Conservation (phyloP, 2,888 invertebrate genomes). For the Reticulitermes lucifugus region DNA sequence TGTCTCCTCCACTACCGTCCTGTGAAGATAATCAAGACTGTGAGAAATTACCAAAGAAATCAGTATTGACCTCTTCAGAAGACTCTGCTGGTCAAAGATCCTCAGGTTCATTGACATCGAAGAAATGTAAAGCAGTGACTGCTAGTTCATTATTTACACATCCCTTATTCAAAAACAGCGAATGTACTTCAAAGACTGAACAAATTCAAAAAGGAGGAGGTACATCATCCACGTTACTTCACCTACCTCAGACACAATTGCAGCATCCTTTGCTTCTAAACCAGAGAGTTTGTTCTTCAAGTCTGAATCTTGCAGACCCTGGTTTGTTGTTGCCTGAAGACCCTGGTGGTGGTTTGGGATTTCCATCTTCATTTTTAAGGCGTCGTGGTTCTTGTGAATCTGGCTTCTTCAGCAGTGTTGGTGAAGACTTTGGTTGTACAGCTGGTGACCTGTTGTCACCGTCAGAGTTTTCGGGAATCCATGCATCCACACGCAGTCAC, state of each 20-base stretch:
- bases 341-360: conserved; percentile 36
- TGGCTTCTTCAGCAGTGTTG: conserved; percentile 90
- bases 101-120: conserved; percentile 57
- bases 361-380: conserved; percentile 63
- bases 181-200: conserved; percentile 46
- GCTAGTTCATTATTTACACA: conserved; percentile 68
- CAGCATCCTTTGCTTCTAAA: conserved; percentile 55
- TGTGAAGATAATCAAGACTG: conserved; percentile 23
- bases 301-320: conserved; percentile 53
- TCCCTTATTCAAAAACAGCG: conserved; percentile 65
- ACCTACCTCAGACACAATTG: conserved; percentile 55
- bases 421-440: conserved; percentile 73
- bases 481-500: conserved; percentile 48
- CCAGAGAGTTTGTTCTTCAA: conserved; percentile 54
- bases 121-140: conserved; percentile 66
- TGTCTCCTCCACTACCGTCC: conserved; percentile 2
- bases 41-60: conserved; percentile 39
- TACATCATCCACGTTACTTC: conserved; percentile 45
- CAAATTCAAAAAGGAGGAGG: background rate
- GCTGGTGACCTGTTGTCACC: conserved; percentile 56
- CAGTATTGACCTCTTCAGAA: conserved; percentile 42
- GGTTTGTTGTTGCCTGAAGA: conserved; percentile 45
- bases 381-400: conserved; percentile 89
- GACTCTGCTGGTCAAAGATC: conserved; percentile 44
- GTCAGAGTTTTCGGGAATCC: conserved; percentile 52